Evolutionary conservation across 2,888 invertebrate species (phyloP).

Genomic region (Nemotelus nigrinus): DNA sequence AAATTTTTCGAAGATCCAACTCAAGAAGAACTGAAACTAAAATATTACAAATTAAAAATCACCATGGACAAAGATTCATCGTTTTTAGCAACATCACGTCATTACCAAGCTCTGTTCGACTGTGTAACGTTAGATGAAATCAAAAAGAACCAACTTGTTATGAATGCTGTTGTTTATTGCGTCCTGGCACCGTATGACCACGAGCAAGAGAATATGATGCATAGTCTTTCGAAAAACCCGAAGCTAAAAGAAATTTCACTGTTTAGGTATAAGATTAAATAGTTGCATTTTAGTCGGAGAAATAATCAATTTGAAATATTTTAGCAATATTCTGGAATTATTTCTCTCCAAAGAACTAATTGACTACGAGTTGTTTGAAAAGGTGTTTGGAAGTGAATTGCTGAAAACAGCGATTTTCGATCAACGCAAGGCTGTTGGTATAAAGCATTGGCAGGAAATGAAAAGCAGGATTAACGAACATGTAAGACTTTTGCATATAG

Average conservation of each 20-base stretch:
- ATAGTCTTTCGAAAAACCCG: constrained; percentile 84
- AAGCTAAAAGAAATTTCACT: constrained; percentile 80
- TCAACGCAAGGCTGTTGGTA: constrained; percentile 76
- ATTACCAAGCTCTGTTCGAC: constrained; percentile 87
- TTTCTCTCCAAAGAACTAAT: constrained; percentile 94
- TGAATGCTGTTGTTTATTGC: constrained; percentile 87
- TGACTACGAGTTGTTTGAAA: constrained; percentile 84
- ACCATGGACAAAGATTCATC: constrained; percentile 87
- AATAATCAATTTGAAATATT: constrained; percentile 10
- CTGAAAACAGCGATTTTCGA: constrained; percentile 80
- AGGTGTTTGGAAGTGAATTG: constrained; percentile 78
- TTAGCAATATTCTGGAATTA: constrained; percentile 72
- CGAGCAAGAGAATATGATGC: constrained; percentile 92
- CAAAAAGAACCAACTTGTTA: constrained; percentile 72
- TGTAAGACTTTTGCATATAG: constrained; percentile 51
- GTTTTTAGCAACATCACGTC: constrained; percentile 89
- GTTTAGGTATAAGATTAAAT: constrained; percentile 63
- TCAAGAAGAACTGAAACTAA: constrained; percentile 65
- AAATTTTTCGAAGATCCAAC: constrained; percentile 85
- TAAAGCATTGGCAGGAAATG: constrained; percentile 87
- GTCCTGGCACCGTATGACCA: constrained; percentile 91
- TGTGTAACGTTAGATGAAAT: constrained; percentile 76
- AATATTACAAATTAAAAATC: constrained; percentile 77
- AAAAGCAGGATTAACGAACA: constrained; percentile 95
- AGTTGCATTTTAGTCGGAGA: background rate